A percentile compares a stretch with the other conserved stretches of the same genome.
Evolutionary conservation across 2,113 vertebrate genomes (phyloP).

Genomic region (Asarcornis scutulata): DNA sequence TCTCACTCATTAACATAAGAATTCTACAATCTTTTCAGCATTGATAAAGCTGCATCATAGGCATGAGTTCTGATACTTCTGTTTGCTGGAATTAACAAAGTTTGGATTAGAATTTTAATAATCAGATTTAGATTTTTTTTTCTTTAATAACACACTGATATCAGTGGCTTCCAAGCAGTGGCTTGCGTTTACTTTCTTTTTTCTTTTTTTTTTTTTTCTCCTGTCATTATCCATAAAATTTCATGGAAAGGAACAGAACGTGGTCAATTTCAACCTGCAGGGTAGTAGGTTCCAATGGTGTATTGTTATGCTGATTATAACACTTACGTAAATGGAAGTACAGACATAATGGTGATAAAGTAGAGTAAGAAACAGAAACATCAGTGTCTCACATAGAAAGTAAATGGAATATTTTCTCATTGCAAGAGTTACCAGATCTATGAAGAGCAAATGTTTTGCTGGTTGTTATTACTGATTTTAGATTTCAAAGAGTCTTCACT

Average conservation of each 20-base stretch:
- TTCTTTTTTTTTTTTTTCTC: not conserved
- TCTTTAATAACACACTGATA: not conserved
- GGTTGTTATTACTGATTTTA: not conserved
- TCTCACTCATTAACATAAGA: not conserved
- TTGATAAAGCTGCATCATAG: not conserved
- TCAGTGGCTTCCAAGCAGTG: not conserved
- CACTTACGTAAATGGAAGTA: conserved; percentile 19
- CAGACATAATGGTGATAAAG: not conserved
- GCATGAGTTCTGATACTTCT: not conserved
- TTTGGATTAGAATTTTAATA: not conserved
- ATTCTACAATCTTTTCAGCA: not conserved
- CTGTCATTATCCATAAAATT: not conserved
- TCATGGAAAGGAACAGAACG: not conserved
- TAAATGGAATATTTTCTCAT: not conserved
- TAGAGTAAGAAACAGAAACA: not conserved
- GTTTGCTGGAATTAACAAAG: not conserved
- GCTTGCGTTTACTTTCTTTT: not conserved
- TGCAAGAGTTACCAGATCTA: not conserved
- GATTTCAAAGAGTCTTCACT: not conserved
- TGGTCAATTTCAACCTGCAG: not conserved
- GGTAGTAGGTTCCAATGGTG: not conserved
- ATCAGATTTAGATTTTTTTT: not conserved
- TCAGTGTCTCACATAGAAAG: not conserved
- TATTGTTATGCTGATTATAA: not conserved
- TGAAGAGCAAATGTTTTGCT: not conserved